Percentiles rank a stretch among this genome's conserved stretches.
These are phyloP conservation scores for Lagopus muta DNA, from an alignment of 2,113 vertebrate species.

Conservation along the genomic window DNA sequence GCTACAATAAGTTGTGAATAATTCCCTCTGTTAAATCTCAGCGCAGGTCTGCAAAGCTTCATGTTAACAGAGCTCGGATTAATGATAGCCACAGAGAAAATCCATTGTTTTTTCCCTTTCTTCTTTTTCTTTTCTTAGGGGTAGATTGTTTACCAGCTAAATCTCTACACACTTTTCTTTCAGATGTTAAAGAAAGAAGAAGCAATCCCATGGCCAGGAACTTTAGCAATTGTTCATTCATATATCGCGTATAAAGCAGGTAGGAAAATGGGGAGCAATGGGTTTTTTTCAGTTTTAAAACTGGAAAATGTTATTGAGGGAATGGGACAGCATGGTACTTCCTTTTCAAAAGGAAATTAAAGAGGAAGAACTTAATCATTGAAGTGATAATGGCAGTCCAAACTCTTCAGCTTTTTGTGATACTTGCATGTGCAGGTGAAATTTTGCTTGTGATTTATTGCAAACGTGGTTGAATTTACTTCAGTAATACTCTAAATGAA, in stretches of 20 bases:
- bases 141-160: conserved; percentile 12
- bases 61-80: conserved; percentile 5
- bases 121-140: conserved; percentile 24
- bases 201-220: conserved; percentile 98
- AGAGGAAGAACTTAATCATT: not conserved
- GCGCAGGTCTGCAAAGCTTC: not conserved
- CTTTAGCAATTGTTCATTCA: conserved; percentile 98
- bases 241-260: conserved; percentile 99
- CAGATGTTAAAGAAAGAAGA: conserved; percentile 99
- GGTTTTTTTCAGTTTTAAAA: not conserved
- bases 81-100: not conserved
- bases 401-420: not conserved
- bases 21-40: conserved; percentile 62
- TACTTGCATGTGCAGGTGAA: not conserved
- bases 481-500: not conserved
- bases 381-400: not conserved
- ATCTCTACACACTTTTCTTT: conserved; percentile 60
- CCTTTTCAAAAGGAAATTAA: conserved; percentile 29
- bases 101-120: not conserved
- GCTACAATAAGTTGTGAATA: conserved; percentile 37
- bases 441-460: not conserved
- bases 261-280: conserved; percentile 65
- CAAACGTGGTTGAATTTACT: not conserved
- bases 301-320: not conserved
- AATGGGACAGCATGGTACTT: not conserved